phyloP scores from a whole-genome alignment of 2,113 vertebrate genomes.

The Anolis sagrei region DNA sequence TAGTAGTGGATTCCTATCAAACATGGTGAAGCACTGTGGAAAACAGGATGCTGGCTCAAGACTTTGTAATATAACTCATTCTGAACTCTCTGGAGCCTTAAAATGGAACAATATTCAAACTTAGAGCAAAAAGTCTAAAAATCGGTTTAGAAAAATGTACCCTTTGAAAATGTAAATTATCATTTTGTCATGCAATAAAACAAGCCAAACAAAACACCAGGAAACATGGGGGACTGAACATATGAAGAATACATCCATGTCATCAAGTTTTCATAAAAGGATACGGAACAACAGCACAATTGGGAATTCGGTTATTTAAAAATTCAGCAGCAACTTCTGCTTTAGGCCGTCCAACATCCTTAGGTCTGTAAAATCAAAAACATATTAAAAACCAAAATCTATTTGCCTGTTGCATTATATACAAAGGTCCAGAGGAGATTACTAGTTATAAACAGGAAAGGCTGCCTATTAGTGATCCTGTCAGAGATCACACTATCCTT shows the following conservation, averaged over 20 bases:
- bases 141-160: no score
- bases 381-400: conserved; percentile 41
- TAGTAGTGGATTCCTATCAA: neutral
- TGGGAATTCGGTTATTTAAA: conserved; percentile 89
- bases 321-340: conserved; percentile 96
- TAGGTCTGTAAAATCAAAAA: conserved; percentile 77
- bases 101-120: no score
- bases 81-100: no score
- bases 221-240: neutral
- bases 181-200: neutral
- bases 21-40: neutral
- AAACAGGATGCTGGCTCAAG: neutral
- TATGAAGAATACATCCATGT: conserved; percentile 20
- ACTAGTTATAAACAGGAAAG: neutral
- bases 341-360: conserved; percentile 94
- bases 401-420: conserved; percentile 18
- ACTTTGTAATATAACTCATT: neutral
- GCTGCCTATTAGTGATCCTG: neutral
- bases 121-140: no score
- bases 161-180: no score
- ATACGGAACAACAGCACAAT: conserved; percentile 93
- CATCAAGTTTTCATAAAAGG: conserved; percentile 73
- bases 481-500: neutral
- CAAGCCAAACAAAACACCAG: neutral
- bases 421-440: neutral